phyloP scores from a whole-genome alignment of 2,113 vertebrate species.

The Puffinus mauretanicus region DNA sequence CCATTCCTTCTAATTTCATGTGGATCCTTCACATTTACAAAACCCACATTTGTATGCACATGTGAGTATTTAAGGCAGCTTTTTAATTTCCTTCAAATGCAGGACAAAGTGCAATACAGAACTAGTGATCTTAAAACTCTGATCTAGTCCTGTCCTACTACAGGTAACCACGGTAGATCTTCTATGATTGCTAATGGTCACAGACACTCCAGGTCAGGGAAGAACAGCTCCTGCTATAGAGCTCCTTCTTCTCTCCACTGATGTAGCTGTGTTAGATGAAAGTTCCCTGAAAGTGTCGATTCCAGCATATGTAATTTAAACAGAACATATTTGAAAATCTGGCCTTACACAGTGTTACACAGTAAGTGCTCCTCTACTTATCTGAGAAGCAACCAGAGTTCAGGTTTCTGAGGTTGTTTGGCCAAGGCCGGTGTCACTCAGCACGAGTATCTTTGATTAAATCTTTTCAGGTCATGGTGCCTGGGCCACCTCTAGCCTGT shows the following conservation, averaged over 20 bases:
- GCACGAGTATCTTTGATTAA: not conserved
- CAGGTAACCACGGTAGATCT: not conserved
- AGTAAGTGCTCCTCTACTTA: not conserved
- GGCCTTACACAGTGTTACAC: not conserved
- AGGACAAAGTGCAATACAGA: not conserved
- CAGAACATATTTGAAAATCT: not conserved
- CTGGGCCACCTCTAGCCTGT: not conserved
- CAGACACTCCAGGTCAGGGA: not conserved
- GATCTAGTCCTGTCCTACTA: not conserved
- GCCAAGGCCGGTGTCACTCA: not conserved
- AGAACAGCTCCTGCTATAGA: not conserved
- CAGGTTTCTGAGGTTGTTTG: not conserved
- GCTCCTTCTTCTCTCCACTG: not conserved
- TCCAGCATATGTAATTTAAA: not conserved
- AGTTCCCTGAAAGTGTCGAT: not conserved
- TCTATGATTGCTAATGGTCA: not conserved
- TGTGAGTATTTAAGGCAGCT: not conserved
- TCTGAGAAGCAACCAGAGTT: not conserved
- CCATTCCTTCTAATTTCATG: not conserved
- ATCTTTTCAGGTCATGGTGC: not conserved
- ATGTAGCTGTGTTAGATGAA: not conserved
- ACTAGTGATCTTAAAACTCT: not conserved
- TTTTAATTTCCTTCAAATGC: not conserved
- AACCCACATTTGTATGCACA: not conserved
- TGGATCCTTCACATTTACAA: not conserved